Base-by-base conservation (phyloP, 2,888 invertebrate genomes). In the Drosophila infuscata region DNA sequence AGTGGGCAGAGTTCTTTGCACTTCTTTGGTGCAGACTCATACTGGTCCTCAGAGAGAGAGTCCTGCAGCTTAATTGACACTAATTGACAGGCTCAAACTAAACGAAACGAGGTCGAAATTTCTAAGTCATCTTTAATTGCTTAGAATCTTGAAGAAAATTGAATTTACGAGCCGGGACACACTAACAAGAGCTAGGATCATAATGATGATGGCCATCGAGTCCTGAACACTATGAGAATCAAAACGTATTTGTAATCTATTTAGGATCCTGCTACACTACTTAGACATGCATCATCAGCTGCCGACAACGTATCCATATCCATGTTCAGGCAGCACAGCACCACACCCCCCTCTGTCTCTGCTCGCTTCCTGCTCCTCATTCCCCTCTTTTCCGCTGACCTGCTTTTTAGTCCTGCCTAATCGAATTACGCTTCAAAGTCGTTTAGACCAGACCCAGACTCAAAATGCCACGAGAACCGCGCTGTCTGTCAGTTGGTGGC, bases 181-280 rank as follows among this genome's bases (percentile, higher is more conserved):
- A 33, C 20, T 52, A 51, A 4, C 11, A 25, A 46, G 41, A n/a
- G 33, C 41, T 15, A 51, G 35, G 30, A 33, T 12, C 0, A 54
- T 52, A 33, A 20, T 35, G 33, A 12, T 25, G 29, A 29, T 33
- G 51, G 9, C 30, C 35, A 6, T 43, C 57, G 20, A 36, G 63
- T 43, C 57, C n/a, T 20, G 41, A 20, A 32, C 20, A 52, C 53
- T 48, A 20, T 20, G 48, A 51, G 73, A 83, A 76, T 87, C 72
- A 71, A 72, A 84, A 80, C 71, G 77, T 80, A 77, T 81, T 83
- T 67, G 63, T 89, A 87, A 85, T 84, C 88, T 58, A 70, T 74
- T 87, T 89, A 87, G 84, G 58, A 70, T 76, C 58, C 56, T 46
- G 15, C 41, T 17, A n/a, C 60, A 51, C 59, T 66, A 56, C 73